Conservation (phyloP, 2,797 vertebrate species). For the Acanthopagrus latus region DNA sequence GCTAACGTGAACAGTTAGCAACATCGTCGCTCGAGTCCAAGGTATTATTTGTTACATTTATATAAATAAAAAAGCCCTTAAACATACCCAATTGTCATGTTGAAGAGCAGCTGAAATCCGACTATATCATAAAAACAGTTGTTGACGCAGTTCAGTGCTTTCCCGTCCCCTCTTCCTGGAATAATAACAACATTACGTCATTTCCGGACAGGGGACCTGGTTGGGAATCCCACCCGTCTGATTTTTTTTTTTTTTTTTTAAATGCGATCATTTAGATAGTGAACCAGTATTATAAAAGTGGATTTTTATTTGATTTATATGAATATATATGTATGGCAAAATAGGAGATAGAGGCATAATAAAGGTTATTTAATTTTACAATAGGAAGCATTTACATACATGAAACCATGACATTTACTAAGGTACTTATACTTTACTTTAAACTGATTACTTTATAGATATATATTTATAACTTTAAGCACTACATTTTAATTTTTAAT, state of each 20-base stretch:
- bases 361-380: neutral
- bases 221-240: constrained; percentile 48
- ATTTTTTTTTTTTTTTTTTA: neutral
- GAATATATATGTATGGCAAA: neutral
- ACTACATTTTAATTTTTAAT: neutral
- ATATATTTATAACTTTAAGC: no score
- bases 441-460: neutral
- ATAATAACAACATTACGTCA: constrained; percentile 83
- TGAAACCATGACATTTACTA: neutral
- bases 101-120: constrained; percentile 59
- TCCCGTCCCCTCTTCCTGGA: constrained; percentile 83
- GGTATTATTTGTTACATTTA: neutral
- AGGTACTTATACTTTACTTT: no score
- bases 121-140: constrained; percentile 67
- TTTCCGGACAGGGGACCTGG: constrained; percentile 59
- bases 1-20: constrained; percentile 73
- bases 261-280: neutral
- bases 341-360: neutral
- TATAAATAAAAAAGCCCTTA: neutral
- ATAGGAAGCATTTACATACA: neutral
- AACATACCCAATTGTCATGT: constrained; percentile 79
- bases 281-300: neutral
- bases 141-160: constrained; percentile 89
- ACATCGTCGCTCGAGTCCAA: neutral
- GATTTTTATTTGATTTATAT: no score